Evolutionary conservation across 2,888 invertebrate species (phyloP).

Genomic region (Andrena bucephala): DNA sequence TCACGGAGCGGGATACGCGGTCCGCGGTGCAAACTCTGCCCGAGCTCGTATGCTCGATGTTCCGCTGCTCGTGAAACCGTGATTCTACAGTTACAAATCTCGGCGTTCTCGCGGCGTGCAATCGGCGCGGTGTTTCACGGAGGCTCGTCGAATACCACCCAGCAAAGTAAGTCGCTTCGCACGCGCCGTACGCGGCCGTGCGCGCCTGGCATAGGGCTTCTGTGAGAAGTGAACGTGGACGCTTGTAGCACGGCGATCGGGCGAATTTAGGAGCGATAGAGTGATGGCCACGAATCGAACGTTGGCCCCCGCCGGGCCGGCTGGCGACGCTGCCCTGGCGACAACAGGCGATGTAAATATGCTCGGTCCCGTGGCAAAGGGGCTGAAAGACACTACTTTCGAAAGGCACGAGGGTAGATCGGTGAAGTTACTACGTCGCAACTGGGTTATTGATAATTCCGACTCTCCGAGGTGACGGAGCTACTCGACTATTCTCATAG

Average conservation of each 20-base stretch:
- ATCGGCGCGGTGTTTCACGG: constrained; percentile 32
- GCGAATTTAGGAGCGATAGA: no score
- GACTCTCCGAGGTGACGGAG: no score
- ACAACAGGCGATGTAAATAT: neutral
- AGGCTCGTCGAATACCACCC: constrained; percentile 7
- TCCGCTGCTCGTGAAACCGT: constrained; percentile 28
- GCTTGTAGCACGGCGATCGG: no score
- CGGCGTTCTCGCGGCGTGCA: constrained; percentile 21
- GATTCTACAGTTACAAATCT: neutral
- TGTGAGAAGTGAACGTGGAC: no score
- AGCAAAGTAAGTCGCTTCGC: constrained; percentile 53
- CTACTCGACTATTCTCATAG: no score
- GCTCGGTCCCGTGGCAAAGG: neutral
- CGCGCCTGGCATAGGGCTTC: no score
- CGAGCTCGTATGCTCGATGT: constrained; percentile 36
- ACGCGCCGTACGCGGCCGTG: neutral
- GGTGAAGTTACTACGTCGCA: neutral
- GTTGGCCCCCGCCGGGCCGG: no score
- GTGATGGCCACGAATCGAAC: no score
- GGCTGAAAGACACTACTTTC: neutral
- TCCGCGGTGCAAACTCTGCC: constrained; percentile 24
- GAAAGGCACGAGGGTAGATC: neutral
- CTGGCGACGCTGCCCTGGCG: neutral
- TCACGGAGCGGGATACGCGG: constrained; percentile 24
- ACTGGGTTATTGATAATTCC: neutral